Evolutionary conservation across 2,797 vertebrate species (phyloP).

Genomic region (Dipus sagitta): DNA sequence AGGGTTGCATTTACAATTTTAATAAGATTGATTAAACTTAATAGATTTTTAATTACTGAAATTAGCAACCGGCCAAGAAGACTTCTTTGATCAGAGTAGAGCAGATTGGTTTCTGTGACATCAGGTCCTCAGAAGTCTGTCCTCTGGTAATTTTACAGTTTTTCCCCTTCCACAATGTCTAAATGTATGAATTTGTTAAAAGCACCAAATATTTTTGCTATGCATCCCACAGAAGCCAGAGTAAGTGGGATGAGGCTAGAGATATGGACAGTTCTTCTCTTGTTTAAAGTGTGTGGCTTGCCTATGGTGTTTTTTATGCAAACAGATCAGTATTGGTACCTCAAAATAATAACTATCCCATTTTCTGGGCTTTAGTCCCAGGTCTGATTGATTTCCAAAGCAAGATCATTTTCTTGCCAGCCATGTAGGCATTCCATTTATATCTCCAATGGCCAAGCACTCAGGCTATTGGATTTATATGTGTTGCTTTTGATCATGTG

Average conservation of each 20-base stretch:
- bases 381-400: neutral
- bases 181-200: neutral
- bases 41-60: neutral
- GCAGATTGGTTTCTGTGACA: neutral
- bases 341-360: neutral
- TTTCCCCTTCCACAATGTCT: neutral
- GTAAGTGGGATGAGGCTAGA: accelerated
- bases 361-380: neutral
- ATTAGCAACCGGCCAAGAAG: neutral
- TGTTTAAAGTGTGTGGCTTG: neutral
- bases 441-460: neutral
- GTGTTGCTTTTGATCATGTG: too few species aligned
- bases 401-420: neutral
- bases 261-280: accelerated
- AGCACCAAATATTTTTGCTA: neutral
- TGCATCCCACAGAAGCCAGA: neutral
- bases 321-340: neutral
- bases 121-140: accelerated
- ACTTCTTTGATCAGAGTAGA: too few species aligned
- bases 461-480: too few species aligned
- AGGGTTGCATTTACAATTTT: neutral
- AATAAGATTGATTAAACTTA: neutral
- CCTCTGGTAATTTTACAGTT: accelerated
- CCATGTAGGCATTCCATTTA: accelerated
- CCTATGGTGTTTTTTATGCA: neutral